Base-by-base conservation (phyloP, 2,797 vertebrate genomes). In the Psittacula echo region DNA sequence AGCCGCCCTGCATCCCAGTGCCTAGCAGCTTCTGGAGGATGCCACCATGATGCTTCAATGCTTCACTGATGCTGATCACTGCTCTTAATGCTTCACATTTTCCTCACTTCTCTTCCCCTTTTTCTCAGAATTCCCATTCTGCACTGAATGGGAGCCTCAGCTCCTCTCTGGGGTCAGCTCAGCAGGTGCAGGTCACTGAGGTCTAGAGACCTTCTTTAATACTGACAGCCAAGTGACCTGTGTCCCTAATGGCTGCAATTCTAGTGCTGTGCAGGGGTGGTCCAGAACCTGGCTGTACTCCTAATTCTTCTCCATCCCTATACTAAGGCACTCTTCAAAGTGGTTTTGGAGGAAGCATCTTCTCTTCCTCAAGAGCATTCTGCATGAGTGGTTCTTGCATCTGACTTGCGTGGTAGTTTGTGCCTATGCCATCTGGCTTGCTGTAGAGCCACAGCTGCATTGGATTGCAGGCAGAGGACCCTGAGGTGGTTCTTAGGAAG, bases 31-130 rank as follows among this genome's bases (percentile, higher is more conserved):
- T 73, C 65, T 70, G 42, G 14, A 53, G 79, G 71, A 26, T 1
- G 9, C 27, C 0, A 0, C 24, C 0, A 0, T 18, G 64, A 26
- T 11, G 0, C 41, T 90, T 85, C 73, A 76, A 42, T 2, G 2
- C 39, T 79, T 89, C 1, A 4, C 22, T 21, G 58, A 21, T 21
- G 41, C 76, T 67, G 18, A 45, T n/a, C 34, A 14, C 53, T 82
- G 37, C 61, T 30, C n/a, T 47, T 75, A 53, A 19, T 8, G 32
- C 47, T 58, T 87, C 34, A 6, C 1, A 0, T 70, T 65, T 79
- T 58, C 34, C 50, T 60, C 44, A 13, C 22, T 77, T 77, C 13
- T 72, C 18, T 27, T 47, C 61, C 22, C 9, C 3, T 62, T 90
- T 84, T 65, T 9, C 50, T 70, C 50, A 27, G 34, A 62, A 58